These are phyloP conservation scores for Picathartes gymnocephalus DNA, from an alignment of 2,113 vertebrate genomes.

Conservation along the genomic window DNA sequence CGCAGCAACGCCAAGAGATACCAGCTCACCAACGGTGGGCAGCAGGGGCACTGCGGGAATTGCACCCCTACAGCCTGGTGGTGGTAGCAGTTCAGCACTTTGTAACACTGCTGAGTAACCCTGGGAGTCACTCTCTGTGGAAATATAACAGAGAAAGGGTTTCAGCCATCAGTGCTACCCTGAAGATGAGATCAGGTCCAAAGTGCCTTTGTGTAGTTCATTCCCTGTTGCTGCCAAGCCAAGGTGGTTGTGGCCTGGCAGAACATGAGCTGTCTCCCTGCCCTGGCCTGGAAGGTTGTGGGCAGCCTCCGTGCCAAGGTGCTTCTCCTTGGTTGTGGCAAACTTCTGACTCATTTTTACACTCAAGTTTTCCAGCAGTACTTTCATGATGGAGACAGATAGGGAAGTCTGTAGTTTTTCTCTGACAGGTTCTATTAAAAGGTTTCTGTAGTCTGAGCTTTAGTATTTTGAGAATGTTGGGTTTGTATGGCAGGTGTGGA, in stretches of 20 bases:
- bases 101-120: not conserved
- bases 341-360: not conserved
- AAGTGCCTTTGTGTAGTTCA: not conserved
- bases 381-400: not conserved
- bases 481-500: not conserved
- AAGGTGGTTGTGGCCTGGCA: not conserved
- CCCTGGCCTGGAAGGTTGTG: not conserved
- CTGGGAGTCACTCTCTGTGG: accelerated
- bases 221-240: not conserved
- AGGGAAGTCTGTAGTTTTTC: not conserved
- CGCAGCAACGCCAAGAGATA: slow-evolving; percentile 90
- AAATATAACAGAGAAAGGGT: accelerated
- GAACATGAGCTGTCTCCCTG: not conserved
- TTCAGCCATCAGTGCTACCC: accelerated
- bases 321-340: not conserved
- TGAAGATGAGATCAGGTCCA: not conserved
- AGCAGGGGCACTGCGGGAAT: too few relatives aligned
- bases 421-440: not conserved
- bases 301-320: not conserved
- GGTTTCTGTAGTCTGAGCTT: not conserved
- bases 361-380: not conserved
- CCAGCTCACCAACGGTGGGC: slow-evolving; percentile 81
- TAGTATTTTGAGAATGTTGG: not conserved
- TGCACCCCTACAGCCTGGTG: not conserved
- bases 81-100: too few relatives aligned